Evolutionary conservation across 2,113 vertebrate genomes (phyloP).

Genomic region (Oncorhynchus clarkii): DNA sequence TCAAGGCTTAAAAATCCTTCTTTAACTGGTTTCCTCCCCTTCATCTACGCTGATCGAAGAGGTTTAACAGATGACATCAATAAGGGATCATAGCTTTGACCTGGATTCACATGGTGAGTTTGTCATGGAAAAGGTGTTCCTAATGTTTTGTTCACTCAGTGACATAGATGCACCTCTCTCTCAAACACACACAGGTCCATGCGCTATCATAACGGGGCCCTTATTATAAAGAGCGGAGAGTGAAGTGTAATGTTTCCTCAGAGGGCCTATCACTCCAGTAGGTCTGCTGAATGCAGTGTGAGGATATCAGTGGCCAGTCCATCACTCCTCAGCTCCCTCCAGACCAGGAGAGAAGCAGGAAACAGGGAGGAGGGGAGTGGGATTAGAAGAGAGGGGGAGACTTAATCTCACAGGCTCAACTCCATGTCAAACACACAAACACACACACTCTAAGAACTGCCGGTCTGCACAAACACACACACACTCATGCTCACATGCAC

Average conservation of each 20-base stretch:
- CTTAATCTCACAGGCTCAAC: slow-evolving; percentile 67
- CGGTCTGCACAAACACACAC: not conserved
- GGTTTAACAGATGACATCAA: too few species aligned
- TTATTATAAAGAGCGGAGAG: slow-evolving; percentile 40
- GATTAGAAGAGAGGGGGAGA: slow-evolving; percentile 53
- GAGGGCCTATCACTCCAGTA: slow-evolving; percentile 9
- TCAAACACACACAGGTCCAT: slow-evolving; percentile 23
- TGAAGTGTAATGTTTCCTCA: slow-evolving; percentile 13
- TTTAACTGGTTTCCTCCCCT: too few species aligned
- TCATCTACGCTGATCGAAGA: too few species aligned
- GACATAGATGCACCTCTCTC: not conserved
- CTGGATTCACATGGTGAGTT: too few species aligned
- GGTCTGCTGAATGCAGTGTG: slow-evolving; percentile 35
- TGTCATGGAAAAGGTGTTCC: too few species aligned
- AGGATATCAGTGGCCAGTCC: slow-evolving; percentile 19
- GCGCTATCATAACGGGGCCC: slow-evolving; percentile 23
- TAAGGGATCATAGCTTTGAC: too few species aligned
- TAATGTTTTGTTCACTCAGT: too few species aligned
- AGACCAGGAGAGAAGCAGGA: slow-evolving; percentile 59
- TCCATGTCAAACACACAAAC: slow-evolving; percentile 29
- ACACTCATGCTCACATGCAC: slow-evolving; percentile 11
- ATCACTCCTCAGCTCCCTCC: slow-evolving; percentile 16
- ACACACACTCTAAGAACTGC: not conserved
- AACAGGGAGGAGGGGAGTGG: slow-evolving; percentile 27
- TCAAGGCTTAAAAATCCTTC: too few species aligned